These are phyloP conservation scores for Thera britannica DNA, from an alignment of 2,888 invertebrate species.

Conservation along the genomic window DNA sequence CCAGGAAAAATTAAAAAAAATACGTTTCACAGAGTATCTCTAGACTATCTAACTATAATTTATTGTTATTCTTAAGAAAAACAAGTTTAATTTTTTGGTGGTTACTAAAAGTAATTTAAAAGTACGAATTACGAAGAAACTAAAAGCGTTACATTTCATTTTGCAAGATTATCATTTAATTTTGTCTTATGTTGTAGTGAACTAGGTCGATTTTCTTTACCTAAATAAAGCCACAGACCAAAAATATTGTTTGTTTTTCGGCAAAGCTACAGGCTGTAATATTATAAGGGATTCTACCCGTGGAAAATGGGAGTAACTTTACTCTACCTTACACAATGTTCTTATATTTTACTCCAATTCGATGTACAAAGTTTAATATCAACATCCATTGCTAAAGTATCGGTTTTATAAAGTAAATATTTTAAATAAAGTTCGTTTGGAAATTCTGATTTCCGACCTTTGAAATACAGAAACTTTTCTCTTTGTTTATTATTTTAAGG, in stretches of 20 bases:
- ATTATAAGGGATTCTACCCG: conserved; percentile 45
- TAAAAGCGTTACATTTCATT: too few species aligned
- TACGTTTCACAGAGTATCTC: too few species aligned
- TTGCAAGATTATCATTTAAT: too few species aligned
- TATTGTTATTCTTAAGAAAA: too few species aligned
- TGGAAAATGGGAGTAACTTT: conserved; percentile 40
- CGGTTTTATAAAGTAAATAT: conserved; percentile 6
- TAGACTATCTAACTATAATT: too few species aligned
- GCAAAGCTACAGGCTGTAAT: conserved; percentile 19
- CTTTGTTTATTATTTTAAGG: not conserved
- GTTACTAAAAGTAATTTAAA: too few species aligned
- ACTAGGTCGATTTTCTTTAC: not conserved
- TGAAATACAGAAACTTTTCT: not conserved
- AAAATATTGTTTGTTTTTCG: conserved; percentile 16
- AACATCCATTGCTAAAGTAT: conserved; percentile 11
- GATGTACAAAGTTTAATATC: conserved; percentile 8
- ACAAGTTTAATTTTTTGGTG: too few species aligned
- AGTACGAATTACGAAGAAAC: too few species aligned
- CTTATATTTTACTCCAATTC: conserved; percentile 30
- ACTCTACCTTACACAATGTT: conserved; percentile 27
- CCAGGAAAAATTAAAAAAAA: too few species aligned
- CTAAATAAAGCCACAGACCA: not conserved
- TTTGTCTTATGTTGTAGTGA: too few species aligned
- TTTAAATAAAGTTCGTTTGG: not conserved
- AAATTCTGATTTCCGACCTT: not conserved